Evolutionary conservation across 2,797 vertebrate species (phyloP), one percentile per base, ranked within the genome.

Genomic region (Sebastes taczanowskii): DNA sequence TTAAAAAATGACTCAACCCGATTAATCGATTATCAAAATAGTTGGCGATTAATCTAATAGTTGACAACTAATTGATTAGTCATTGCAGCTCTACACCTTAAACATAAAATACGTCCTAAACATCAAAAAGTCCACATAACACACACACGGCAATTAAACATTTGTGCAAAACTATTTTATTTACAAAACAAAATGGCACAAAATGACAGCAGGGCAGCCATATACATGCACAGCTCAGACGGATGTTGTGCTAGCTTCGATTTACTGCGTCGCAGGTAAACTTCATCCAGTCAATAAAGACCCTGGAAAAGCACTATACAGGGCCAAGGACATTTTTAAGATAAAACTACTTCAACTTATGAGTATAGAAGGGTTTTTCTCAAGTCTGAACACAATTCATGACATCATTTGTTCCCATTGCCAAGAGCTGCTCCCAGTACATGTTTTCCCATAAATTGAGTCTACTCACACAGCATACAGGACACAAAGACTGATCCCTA

Each of bases 151-250:
- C 64, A 93, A 90, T 94, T 86, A 86, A 95, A 96, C 94, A 95
- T 96, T 97, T 98, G 98, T 99, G 97, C 97, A 99, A 99, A 99
- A 99, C 97, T 97, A 98, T 90, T 98, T 95, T 99, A 99, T 99
- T 99, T 99, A 99, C 98, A 99, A 97, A 97, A 97, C 97, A 96
- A 97, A 98, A 98, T 98, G 97, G 97, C 98, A 98, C 97, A 96
- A 96, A 97, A 96, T 98, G 96, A 97, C 96, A 97, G 96, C 95
- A 96, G 97, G 97, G 90, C 91, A 91, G 91, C 91, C 89, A 97
- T 96, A 93, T 96, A 97, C 97, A 97, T 97, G 97, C 97, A 96
- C 93, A 96, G 95, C 93, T 96, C 96, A 96, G 94, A 95, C 93
- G 87, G 94, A 91, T 95, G 90, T 94, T 94, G 91, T 91, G 90